Percentiles rank a stretch among this genome's conserved stretches.
Conservation (phyloP, 2,888 invertebrate species). For the Cabera pusaria region DNA sequence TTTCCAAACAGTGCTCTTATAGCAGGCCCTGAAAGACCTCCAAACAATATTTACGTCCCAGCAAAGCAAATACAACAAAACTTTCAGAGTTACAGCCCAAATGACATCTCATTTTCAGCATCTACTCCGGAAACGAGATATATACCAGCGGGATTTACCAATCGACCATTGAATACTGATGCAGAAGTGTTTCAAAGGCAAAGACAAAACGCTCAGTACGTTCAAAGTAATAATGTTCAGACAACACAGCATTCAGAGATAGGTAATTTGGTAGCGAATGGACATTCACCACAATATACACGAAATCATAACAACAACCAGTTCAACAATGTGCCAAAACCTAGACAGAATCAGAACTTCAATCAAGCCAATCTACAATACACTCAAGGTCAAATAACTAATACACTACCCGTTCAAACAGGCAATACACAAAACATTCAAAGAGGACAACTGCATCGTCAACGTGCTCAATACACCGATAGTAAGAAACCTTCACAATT, state of each 20-base stretch:
- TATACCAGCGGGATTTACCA: slow-evolving; percentile 47
- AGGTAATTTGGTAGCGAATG: slow-evolving; percentile 43
- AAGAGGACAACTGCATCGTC: slow-evolving; percentile 41
- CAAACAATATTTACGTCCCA: slow-evolving; percentile 58
- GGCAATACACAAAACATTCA: slow-evolving; percentile 40
- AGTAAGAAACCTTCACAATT: slow-evolving; percentile 41
- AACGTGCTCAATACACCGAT: slow-evolving; percentile 45
- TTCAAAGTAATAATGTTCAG: slow-evolving; percentile 41
- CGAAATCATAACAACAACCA: slow-evolving; percentile 17
- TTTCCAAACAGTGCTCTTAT: slow-evolving; percentile 62
- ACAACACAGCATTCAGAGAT: slow-evolving; percentile 38
- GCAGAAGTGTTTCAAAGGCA: slow-evolving; percentile 56
- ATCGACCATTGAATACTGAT: slow-evolving; percentile 38
- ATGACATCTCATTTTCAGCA: slow-evolving; percentile 54
- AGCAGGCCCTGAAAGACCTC: slow-evolving; percentile 53
- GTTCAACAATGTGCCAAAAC: slow-evolving; percentile 27
- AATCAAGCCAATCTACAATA: slow-evolving; percentile 36
- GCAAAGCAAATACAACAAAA: slow-evolving; percentile 57
- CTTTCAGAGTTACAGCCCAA: slow-evolving; percentile 43
- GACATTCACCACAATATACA: slow-evolving; percentile 36
- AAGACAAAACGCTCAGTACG: slow-evolving; percentile 49
- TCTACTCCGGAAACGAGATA: slow-evolving; percentile 67
- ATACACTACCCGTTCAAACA: slow-evolving; percentile 32
- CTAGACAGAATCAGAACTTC: slow-evolving; percentile 41
- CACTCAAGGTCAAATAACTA: slow-evolving; percentile 39